phyloP scores from a whole-genome alignment of 2,797 vertebrate species.

The Heliangelus exortis region DNA sequence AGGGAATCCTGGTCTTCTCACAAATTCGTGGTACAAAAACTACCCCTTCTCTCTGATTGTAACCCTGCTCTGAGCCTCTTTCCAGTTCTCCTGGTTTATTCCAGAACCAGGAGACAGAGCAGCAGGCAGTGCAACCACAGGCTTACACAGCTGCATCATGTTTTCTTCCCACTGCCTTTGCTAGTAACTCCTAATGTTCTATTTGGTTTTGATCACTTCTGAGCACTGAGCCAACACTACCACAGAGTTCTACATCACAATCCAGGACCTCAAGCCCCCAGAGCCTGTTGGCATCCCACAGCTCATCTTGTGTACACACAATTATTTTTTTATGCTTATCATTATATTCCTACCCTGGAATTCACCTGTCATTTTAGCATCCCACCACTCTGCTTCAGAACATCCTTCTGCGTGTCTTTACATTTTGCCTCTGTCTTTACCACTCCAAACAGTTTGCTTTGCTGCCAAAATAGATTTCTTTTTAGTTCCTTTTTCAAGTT shows the following conservation, averaged over 20 bases:
- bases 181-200: constrained; percentile 4
- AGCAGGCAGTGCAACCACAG: neutral
- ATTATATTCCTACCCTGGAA: neutral
- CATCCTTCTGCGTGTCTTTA: neutral
- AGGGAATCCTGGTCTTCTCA: neutral
- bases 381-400: neutral
- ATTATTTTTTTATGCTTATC: neutral
- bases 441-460: neutral
- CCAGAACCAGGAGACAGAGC: neutral
- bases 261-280: neutral
- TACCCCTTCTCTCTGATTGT: neutral
- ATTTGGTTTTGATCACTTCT: neutral
- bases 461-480: neutral
- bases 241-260: neutral
- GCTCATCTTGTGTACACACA: neutral
- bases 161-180: neutral
- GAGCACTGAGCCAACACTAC: neutral
- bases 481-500: neutral
- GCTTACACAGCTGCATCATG: neutral
- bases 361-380: neutral
- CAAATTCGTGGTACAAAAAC: neutral
- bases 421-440: neutral
- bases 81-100: neutral
- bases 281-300: neutral
- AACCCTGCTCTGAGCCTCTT: neutral